A percentile compares a stretch with the other conserved stretches of the same genome.
Evolutionary conservation across 2,888 invertebrate species (phyloP).

Genomic region (Endotricha flammealis): DNA sequence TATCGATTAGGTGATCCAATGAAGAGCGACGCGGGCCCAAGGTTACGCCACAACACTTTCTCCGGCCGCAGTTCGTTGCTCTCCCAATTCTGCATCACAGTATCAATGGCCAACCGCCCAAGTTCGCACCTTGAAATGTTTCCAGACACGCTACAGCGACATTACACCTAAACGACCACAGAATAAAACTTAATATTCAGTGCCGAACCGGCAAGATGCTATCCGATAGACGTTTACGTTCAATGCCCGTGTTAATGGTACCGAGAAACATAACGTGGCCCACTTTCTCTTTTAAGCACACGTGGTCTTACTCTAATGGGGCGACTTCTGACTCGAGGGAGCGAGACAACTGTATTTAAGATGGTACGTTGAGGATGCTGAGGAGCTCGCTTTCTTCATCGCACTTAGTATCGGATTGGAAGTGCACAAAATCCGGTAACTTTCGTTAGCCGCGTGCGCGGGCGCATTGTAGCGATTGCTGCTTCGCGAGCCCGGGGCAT

Average conservation of each 20-base stretch:
- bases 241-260: conserved; percentile 74
- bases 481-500: conserved; percentile 31
- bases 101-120: conserved; percentile 41
- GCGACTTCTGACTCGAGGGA: conserved; percentile 34
- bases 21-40: conserved; percentile 62
- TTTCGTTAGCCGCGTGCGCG: conserved; percentile 62
- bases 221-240: conserved; percentile 67
- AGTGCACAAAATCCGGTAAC: conserved; percentile 73
- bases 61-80: conserved; percentile 69
- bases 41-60: conserved; percentile 76
- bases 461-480: conserved; percentile 32
- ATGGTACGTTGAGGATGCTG: conserved; percentile 52
- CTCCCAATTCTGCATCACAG: conserved; percentile 64
- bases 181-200: conserved; percentile 31
- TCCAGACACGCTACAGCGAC: conserved; percentile 20
- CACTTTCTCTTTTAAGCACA: conserved; percentile 77
- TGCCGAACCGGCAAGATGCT: conserved; percentile 37
- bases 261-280: conserved; percentile 75
- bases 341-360: conserved; percentile 55
- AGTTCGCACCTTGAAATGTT: conserved; percentile 33
- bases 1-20: conserved; percentile 64
- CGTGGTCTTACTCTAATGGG: conserved; percentile 58
- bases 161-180: conserved; percentile 25
- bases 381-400: conserved; percentile 71
- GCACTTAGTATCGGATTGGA: conserved; percentile 75